A percentile compares a stretch with the other conserved stretches of the same genome.
Evolutionary conservation across 2,888 invertebrate species (phyloP).

Genomic region (Aquatica leii): DNA sequence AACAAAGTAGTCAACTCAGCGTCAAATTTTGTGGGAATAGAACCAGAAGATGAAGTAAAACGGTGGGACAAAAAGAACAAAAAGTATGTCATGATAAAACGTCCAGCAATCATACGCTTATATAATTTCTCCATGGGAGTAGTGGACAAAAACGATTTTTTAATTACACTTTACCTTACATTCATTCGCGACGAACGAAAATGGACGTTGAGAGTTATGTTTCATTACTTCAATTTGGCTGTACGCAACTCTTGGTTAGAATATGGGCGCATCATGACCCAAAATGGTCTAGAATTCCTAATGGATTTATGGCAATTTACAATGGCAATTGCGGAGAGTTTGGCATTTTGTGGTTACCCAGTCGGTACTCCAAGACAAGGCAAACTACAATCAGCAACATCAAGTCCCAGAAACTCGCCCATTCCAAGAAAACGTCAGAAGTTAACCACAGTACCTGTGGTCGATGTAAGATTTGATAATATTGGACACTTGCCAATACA

Average conservation of each 20-base stretch:
- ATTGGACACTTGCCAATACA: background rate
- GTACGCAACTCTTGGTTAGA: slow-evolving; percentile 12
- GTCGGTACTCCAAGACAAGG: background rate
- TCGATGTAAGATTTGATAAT: too few species aligned
- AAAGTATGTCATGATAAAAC: too few species aligned
- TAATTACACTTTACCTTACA: slow-evolving; percentile 1
- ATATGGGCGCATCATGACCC: background rate
- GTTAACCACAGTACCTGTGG: too few species aligned
- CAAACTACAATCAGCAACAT: background rate
- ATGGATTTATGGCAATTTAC: slow-evolving; percentile 14
- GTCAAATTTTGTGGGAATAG: too few species aligned
- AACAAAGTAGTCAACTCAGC: too few species aligned
- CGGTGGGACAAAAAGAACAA: too few species aligned
- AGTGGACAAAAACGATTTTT: too few species aligned
- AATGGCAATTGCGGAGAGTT: slow-evolving; percentile 3
- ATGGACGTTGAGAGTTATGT: slow-evolving; percentile 3
- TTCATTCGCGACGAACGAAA: slow-evolving; percentile 5
- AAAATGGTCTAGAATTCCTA: background rate
- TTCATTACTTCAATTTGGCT: slow-evolving; percentile 14
- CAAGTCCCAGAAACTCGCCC: too few species aligned
- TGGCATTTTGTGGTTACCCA: slow-evolving; percentile 3
- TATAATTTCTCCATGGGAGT: too few species aligned
- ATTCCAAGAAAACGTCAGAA: too few species aligned
- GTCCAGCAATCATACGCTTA: too few species aligned
- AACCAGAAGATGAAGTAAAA: too few species aligned